phyloP scores from a whole-genome alignment of 1,140 invertebrate genomes.

The Brachionus calyciflorus region DNA sequence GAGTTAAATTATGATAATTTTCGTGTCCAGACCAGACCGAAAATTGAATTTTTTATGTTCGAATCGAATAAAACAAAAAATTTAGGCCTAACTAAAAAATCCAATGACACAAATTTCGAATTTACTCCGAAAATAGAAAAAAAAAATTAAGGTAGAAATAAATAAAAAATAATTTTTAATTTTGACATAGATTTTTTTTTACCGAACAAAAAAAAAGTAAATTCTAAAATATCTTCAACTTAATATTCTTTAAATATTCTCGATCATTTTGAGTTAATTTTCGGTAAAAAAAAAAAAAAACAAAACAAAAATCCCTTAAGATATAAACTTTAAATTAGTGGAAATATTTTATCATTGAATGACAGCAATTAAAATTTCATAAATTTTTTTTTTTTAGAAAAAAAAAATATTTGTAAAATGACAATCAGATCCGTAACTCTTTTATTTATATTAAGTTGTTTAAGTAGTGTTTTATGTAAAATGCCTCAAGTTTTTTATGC shows the following conservation, averaged over 20 bases:
- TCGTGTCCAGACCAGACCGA: background rate
- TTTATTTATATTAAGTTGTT: background rate
- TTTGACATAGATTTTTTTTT: constrained; percentile 41
- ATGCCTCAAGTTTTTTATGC: constrained; percentile 23
- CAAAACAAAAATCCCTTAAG: no score
- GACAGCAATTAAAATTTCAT: background rate
- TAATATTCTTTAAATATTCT: background rate
- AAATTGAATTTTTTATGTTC: no score
- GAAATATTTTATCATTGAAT: no score
- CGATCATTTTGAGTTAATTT: no score
- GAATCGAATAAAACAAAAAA: background rate
- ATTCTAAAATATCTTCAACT: background rate
- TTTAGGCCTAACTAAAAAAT: background rate
- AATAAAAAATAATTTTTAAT: background rate
- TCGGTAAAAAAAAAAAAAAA: no score
- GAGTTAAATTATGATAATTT: constrained; percentile 19
- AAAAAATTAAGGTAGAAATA: no score
- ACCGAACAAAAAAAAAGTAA: constrained; percentile 10
- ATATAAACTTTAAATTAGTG: no score
- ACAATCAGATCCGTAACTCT: background rate
- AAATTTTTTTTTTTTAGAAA: background rate
- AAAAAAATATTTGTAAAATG: constrained; percentile 15
- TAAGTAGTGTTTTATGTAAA: background rate
- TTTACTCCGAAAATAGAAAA: background rate
- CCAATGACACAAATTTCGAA: constrained; percentile 37